A percentile compares a stretch with the other conserved stretches of the same genome.
Evolutionary conservation across 2,113 vertebrate genomes (phyloP).

Genomic region (Tautogolabrus adspersus): DNA sequence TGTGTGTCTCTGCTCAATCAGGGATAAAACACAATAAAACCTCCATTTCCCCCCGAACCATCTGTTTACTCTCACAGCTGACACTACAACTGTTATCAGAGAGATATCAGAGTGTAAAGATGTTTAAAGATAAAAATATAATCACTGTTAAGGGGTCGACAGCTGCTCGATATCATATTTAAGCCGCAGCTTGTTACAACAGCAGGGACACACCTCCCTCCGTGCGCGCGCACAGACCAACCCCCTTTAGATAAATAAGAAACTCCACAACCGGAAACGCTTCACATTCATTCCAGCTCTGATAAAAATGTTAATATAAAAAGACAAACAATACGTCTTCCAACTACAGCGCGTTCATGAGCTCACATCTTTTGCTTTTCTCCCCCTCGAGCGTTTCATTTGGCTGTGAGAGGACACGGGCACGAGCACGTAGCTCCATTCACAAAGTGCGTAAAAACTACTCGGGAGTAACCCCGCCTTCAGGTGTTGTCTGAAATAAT

Average conservation of each 20-base stretch:
- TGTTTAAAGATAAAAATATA: neutral
- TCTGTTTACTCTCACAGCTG: slow-evolving; percentile 2
- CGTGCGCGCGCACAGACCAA: neutral
- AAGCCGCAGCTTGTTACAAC: neutral
- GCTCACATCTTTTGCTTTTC: neutral
- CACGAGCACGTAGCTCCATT: slow-evolving; percentile 74
- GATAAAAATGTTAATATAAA: no score
- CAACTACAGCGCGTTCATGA: neutral
- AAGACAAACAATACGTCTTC: neutral
- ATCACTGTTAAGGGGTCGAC: neutral
- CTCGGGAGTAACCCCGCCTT: slow-evolving; percentile 41
- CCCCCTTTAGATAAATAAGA: neutral
- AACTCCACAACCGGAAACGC: no score
- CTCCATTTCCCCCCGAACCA: neutral
- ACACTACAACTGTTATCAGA: neutral
- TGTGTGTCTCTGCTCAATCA: neutral
- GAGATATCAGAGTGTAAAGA: neutral
- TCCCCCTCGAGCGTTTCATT: no score
- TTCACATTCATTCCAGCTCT: neutral
- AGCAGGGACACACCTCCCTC: slow-evolving; percentile 23
- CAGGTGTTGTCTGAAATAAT: neutral
- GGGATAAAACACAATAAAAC: neutral
- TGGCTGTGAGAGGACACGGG: slow-evolving; percentile 8
- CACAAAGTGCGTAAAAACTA: slow-evolving; percentile 79
- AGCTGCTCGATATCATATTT: neutral